Conservation (phyloP, 2,113 vertebrate genomes). For the Copsychus sechellarum region DNA sequence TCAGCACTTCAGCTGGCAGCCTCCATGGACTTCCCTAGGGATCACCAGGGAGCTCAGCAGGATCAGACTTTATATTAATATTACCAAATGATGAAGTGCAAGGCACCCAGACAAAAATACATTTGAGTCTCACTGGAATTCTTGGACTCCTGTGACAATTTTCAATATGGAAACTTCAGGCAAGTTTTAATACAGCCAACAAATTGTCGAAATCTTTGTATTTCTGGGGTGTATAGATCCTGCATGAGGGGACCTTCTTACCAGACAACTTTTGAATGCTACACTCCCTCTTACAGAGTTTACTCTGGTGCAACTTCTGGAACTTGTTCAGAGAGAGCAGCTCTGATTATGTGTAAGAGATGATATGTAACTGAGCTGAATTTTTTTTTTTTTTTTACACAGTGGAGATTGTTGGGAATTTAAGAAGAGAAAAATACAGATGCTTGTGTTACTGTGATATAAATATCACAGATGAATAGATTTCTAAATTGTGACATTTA, state of each 20-base stretch:
- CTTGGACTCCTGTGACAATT: background rate
- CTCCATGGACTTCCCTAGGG: background rate
- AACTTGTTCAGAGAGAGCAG: background rate
- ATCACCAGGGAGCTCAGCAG: background rate
- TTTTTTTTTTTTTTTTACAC: background rate
- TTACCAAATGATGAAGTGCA: background rate
- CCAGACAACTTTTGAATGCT: background rate
- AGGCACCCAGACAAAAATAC: background rate
- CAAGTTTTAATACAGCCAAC: background rate
- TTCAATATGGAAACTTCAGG: background rate
- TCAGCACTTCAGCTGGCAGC: background rate
- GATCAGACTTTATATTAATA: background rate
- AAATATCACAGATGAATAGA: background rate
- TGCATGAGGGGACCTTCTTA: background rate
- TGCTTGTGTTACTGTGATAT: background rate
- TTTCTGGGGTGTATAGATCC: background rate
- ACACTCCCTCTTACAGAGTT: background rate
- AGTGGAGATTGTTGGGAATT: background rate
- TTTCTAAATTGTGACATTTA: constrained; percentile 30
- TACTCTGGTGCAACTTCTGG: background rate
- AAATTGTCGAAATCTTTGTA: background rate
- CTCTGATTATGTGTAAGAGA: background rate
- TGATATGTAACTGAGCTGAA: background rate
- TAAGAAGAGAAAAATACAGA: background rate
- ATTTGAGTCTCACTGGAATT: background rate